These are phyloP conservation scores for Syngnathus scovelli DNA, from an alignment of 2,113 vertebrate genomes.

Conservation along the genomic window DNA sequence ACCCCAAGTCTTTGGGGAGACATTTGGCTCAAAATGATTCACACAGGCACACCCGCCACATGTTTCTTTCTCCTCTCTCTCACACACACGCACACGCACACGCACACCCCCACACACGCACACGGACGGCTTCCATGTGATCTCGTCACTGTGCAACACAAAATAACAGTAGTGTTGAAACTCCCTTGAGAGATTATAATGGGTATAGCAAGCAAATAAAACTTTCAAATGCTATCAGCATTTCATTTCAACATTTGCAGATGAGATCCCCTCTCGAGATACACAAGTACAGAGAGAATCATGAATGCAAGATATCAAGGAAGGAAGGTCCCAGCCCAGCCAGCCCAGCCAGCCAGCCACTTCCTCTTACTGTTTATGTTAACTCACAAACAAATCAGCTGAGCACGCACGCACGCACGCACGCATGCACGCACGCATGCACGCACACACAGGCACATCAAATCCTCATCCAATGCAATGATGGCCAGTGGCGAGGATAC, in stretches of 20 bases:
- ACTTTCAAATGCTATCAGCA: not conserved
- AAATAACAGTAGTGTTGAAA: not conserved
- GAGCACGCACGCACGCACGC: not conserved
- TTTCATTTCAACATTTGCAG: not conserved
- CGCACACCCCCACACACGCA: too few species aligned
- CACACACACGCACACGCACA: too few species aligned
- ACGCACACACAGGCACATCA: not conserved
- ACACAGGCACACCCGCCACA: too few species aligned
- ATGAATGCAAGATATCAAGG: constrained; percentile 42
- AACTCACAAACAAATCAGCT: constrained; percentile 19
- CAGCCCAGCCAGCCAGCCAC: constrained; percentile 7
- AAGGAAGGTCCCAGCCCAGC: constrained; percentile 42
- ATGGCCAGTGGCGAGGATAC: too few species aligned
- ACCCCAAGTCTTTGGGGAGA: too few species aligned
- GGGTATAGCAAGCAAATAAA: not conserved
- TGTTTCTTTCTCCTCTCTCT: too few species aligned
- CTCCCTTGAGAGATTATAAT: not conserved
- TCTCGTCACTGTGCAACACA: too few species aligned
- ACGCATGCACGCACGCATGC: not conserved
- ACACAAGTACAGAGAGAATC: constrained; percentile 10
- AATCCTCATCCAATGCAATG: not conserved
- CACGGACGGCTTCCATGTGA: too few species aligned
- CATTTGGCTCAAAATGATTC: too few species aligned
- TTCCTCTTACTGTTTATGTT: constrained; percentile 64
- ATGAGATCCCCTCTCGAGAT: too few species aligned